These are phyloP conservation scores for Glomeris marginata DNA, from an alignment of 2,888 invertebrate species.

Conservation along the genomic window DNA sequence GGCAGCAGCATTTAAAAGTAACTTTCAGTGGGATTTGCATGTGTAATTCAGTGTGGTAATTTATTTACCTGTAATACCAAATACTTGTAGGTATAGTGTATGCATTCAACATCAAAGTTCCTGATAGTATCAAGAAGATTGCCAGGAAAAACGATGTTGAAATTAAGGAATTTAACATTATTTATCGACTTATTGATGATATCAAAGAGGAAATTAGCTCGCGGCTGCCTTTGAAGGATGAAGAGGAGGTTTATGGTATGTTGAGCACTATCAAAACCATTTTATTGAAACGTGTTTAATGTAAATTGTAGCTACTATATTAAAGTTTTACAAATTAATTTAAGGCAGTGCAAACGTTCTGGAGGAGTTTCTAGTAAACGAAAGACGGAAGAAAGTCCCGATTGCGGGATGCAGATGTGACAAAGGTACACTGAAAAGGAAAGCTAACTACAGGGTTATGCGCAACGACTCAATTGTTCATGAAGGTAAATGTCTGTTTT, in stretches of 20 bases:
- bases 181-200: slow-evolving; percentile 84
- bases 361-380: slow-evolving; percentile 64
- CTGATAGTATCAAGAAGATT: slow-evolving; percentile 28
- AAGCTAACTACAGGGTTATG: slow-evolving; percentile 48
- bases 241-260: slow-evolving; percentile 61
- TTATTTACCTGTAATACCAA: background rate
- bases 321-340: slow-evolving; percentile 7
- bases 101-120: slow-evolving; percentile 60
- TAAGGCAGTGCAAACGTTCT: slow-evolving; percentile 70
- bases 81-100: slow-evolving; percentile 54
- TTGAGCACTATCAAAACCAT: too few relatives aligned
- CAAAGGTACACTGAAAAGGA: slow-evolving; percentile 56
- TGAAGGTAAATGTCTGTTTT: slow-evolving; percentile 42
- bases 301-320: background rate
- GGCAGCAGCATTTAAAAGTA: slow-evolving; percentile 53
- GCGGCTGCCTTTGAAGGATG: slow-evolving; percentile 51
- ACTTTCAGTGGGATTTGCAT: slow-evolving; percentile 7
- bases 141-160: slow-evolving; percentile 41
- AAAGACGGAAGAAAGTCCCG: slow-evolving; percentile 59
- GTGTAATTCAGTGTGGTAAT: background rate
- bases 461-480: slow-evolving; percentile 48
- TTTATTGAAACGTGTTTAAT: too few relatives aligned
- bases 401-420: slow-evolving; percentile 80
- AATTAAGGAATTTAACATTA: slow-evolving; percentile 65
- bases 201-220: slow-evolving; percentile 60